Evolutionary conservation across 2,888 invertebrate species (phyloP).

Genomic region (Eremobia ochroleuca): DNA sequence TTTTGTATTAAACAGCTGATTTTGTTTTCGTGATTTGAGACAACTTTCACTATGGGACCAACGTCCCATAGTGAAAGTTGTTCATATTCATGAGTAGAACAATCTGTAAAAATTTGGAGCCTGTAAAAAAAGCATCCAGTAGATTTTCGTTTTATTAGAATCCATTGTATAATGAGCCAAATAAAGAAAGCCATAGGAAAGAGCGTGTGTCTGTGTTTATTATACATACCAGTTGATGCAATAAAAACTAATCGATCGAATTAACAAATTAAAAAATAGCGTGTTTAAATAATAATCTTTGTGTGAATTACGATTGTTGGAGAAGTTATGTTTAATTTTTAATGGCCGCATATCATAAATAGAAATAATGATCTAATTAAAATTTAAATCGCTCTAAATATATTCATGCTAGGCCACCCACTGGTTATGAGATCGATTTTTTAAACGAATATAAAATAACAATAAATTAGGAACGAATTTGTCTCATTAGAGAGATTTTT

Average conservation of each 20-base stretch:
- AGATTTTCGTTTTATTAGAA: not conserved
- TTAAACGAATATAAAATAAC: constrained; percentile 35
- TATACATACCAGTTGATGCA: not conserved
- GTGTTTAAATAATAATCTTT: not conserved
- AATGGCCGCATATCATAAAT: constrained; percentile 34
- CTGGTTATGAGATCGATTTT: constrained; percentile 49
- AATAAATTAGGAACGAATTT: constrained; percentile 60
- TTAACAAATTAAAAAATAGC: constrained; percentile 30
- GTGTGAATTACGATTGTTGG: constrained; percentile 24
- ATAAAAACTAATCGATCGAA: constrained; percentile 46
- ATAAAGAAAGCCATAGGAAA: constrained; percentile 11
- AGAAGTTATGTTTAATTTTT: constrained; percentile 19
- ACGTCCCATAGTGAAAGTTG: too few species aligned
- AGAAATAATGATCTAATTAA: constrained; percentile 52
- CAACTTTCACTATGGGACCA: too few species aligned
- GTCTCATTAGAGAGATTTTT: constrained; percentile 47
- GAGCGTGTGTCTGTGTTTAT: not conserved
- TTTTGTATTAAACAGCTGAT: too few species aligned
- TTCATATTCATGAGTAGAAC: too few species aligned
- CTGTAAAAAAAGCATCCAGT: too few species aligned
- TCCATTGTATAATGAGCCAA: not conserved
- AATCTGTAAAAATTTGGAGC: too few species aligned
- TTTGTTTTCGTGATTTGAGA: too few species aligned
- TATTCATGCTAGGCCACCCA: constrained; percentile 59
- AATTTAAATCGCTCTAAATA: constrained; percentile 57